Evolutionary conservation across 2,113 vertebrate genomes (phyloP).

Genomic region (Aepyceros melampus): DNA sequence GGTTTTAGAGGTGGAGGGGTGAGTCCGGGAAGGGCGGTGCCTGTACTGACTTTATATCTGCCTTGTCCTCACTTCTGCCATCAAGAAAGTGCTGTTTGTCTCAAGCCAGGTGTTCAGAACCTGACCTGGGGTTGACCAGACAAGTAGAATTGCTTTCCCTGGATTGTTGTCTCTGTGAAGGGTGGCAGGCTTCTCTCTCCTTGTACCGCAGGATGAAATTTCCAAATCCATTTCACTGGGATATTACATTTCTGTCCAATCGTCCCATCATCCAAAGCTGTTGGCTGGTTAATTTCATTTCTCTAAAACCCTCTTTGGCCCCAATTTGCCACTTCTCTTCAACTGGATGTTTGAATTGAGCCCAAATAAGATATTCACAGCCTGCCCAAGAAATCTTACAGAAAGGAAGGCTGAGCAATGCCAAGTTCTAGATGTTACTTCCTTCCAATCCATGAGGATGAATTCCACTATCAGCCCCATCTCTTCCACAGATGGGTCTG

Average conservation of each 20-base stretch:
- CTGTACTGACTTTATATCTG: background rate
- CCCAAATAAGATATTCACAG: background rate
- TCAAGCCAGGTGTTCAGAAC: constrained; percentile 10
- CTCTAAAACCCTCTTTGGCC: background rate
- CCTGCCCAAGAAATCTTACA: constrained; percentile 23
- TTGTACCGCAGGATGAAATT: background rate
- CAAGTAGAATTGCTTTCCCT: constrained; percentile 33
- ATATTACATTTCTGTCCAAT: background rate
- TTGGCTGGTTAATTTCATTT: constrained; percentile 18
- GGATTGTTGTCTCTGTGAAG: constrained; percentile 13
- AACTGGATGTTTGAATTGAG: constrained; percentile 15
- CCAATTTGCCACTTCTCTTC: background rate
- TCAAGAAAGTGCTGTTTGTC: constrained; percentile 43
- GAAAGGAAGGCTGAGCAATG: background rate
- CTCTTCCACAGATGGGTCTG: background rate
- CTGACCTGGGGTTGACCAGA: constrained; percentile 25
- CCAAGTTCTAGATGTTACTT: constrained; percentile 8
- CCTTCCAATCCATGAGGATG: background rate
- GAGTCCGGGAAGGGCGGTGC: background rate
- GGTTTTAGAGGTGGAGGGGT: background rate
- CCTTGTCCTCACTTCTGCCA: constrained; percentile 37
- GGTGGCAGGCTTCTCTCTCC: background rate
- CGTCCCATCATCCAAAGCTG: background rate
- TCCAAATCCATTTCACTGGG: background rate
- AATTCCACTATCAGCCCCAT: background rate